Percentiles rank a stretch among this genome's conserved stretches.
Evolutionary conservation across 2,888 invertebrate genomes (phyloP).

Genomic region (Calameuta idolon): DNA sequence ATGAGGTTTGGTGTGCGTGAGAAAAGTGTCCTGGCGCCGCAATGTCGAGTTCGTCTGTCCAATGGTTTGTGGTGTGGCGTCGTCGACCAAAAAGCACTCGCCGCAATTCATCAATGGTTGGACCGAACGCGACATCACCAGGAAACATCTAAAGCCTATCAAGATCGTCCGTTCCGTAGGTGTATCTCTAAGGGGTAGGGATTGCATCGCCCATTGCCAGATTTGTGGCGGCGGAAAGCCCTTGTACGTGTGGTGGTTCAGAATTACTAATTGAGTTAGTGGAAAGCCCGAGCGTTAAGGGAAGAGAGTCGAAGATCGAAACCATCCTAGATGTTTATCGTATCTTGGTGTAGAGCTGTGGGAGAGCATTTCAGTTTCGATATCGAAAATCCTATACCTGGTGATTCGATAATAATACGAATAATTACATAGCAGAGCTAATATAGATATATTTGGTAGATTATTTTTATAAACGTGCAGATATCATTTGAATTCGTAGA

Average conservation of each 20-base stretch:
- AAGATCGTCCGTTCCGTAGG: conserved; percentile 8
- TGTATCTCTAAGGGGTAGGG: neutral
- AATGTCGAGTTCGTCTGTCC: conserved; percentile 14
- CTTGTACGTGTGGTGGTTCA: neutral
- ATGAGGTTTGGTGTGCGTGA: conserved; percentile 5
- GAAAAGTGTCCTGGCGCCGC: conserved; percentile 23
- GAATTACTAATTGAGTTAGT: conserved; percentile 24
- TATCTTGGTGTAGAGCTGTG: neutral
- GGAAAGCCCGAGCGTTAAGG: conserved; percentile 3
- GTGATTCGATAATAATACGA: neutral
- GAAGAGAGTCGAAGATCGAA: neutral
- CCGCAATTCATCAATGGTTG: conserved; percentile 33
- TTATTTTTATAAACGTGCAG: neutral
- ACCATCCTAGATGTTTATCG: neutral
- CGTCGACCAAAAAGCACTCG: conserved; percentile 23
- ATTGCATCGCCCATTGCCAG: conserved; percentile 23
- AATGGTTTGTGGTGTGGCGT: conserved; percentile 18
- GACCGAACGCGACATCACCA: conserved; percentile 19
- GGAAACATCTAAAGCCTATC: conserved; percentile 28
- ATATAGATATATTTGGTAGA: neutral
- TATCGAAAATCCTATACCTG: neutral
- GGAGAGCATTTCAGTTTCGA: neutral
- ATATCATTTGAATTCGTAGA: neutral
- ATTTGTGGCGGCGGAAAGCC: conserved; percentile 8
- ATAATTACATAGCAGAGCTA: neutral